These are phyloP conservation scores for Cricetomys ansorgei DNA, from an alignment of 2,113 vertebrate species.

Conservation along the genomic window DNA sequence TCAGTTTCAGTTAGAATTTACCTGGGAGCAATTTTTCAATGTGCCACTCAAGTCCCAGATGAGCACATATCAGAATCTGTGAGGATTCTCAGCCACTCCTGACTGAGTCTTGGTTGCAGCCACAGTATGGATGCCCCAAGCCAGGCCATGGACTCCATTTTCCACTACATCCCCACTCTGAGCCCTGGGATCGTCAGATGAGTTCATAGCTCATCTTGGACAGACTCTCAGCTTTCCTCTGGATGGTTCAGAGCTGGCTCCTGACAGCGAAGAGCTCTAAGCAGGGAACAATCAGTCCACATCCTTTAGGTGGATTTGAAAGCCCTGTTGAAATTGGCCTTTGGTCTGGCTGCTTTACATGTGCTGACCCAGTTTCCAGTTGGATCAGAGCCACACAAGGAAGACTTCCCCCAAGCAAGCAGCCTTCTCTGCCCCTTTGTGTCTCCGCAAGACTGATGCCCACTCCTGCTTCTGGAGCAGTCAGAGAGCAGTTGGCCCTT, in stretches of 20 bases:
- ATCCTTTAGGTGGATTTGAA: background rate
- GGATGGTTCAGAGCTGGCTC: background rate
- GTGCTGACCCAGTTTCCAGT: background rate
- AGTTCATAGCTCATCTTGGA: background rate
- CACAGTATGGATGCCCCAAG: background rate
- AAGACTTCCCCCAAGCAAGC: background rate
- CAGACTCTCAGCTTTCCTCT: background rate
- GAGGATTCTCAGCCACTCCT: too few species aligned
- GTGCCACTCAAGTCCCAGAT: fast-evolving
- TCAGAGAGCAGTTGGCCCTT: background rate
- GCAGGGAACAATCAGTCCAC: background rate
- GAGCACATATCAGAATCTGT: background rate
- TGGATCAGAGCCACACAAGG: background rate
- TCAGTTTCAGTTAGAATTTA: background rate
- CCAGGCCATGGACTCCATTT: background rate
- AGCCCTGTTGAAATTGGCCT: background rate
- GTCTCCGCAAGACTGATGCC: background rate
- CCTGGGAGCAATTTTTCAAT: too few species aligned
- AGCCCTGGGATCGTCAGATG: background rate
- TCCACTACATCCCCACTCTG: background rate
- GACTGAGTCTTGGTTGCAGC: background rate
- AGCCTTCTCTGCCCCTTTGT: background rate
- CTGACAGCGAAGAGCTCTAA: too few species aligned
- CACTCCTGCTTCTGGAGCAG: too few species aligned
- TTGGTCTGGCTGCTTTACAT: background rate